Percentiles rank a stretch among this genome's conserved stretches.
Evolutionary conservation across 2,888 invertebrate species (phyloP).

Genomic region (Dolichopus griseipennis): DNA sequence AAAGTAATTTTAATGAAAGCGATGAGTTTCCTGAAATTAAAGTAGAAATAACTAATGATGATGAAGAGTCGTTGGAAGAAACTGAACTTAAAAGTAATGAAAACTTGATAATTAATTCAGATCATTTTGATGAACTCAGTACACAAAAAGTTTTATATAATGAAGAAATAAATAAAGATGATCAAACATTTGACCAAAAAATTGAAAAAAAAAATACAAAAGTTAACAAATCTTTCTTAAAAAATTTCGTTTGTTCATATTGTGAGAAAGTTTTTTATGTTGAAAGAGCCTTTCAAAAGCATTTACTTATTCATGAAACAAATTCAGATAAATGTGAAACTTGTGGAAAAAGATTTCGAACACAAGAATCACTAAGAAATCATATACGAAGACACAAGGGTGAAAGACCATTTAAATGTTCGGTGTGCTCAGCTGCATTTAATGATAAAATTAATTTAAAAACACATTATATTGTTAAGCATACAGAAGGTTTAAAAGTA

Average conservation of each 20-base stretch:
- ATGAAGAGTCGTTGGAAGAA: background rate
- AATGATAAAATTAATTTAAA: background rate
- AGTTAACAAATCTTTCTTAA: background rate
- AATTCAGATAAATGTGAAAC: background rate
- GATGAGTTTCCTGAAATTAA: background rate
- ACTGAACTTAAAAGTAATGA: background rate
- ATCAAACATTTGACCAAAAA: background rate
- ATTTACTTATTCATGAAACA: background rate
- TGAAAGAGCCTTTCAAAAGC: background rate
- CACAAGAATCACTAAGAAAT: background rate
- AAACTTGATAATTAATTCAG: background rate
- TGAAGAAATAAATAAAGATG: background rate
- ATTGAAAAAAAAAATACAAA: background rate
- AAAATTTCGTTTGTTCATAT: background rate
- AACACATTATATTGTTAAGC: constrained; percentile 3
- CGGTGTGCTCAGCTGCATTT: background rate
- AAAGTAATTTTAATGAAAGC: background rate
- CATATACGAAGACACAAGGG: background rate
- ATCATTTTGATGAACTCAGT: background rate
- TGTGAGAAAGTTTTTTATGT: background rate
- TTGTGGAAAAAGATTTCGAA: background rate
- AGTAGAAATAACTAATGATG: background rate
- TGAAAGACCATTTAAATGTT: background rate
- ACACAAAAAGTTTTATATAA: background rate
- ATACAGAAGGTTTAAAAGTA: background rate